Percentiles rank a stretch among this genome's conserved stretches.
phyloP scores from a whole-genome alignment of 2,888 invertebrate genomes.

The Suillia variegata region DNA sequence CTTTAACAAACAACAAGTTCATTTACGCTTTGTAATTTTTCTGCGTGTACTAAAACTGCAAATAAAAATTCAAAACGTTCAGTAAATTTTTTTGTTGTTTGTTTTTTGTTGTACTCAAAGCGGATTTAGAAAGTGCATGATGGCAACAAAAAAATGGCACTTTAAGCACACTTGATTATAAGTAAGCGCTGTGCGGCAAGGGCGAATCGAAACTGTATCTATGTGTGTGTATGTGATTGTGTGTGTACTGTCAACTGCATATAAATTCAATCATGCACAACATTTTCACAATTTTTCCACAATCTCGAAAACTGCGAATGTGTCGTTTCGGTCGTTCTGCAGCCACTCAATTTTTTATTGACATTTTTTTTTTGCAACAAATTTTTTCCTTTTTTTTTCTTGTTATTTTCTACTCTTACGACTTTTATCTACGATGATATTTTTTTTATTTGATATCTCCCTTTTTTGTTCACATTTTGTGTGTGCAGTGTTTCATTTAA shows the following conservation, averaged over 20 bases:
- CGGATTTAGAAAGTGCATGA: not conserved
- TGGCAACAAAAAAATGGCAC: not conserved
- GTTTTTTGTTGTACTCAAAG: not conserved
- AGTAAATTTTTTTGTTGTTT: no score
- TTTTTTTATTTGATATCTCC: slow-evolving; percentile 3
- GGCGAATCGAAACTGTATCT: not conserved
- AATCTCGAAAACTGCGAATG: no score
- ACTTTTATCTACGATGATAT: no score
- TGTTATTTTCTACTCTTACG: no score
- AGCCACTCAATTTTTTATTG: not conserved
- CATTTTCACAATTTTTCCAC: slow-evolving; percentile 15
- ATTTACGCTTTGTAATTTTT: no score
- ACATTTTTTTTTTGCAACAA: not conserved
- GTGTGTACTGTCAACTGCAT: slow-evolving; percentile 8
- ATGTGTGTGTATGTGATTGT: not conserved
- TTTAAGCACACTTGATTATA: no score
- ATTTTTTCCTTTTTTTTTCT: not conserved
- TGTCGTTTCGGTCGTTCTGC: not conserved
- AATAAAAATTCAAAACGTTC: no score
- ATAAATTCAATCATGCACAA: slow-evolving; percentile 22
- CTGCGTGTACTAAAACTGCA: no score
- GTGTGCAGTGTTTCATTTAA: not conserved
- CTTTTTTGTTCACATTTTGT: not conserved
- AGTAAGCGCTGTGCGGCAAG: no score
- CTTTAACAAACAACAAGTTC: no score